Conservation (phyloP, 2,888 invertebrate genomes). For the Xanthorhoe spadicearia region DNA sequence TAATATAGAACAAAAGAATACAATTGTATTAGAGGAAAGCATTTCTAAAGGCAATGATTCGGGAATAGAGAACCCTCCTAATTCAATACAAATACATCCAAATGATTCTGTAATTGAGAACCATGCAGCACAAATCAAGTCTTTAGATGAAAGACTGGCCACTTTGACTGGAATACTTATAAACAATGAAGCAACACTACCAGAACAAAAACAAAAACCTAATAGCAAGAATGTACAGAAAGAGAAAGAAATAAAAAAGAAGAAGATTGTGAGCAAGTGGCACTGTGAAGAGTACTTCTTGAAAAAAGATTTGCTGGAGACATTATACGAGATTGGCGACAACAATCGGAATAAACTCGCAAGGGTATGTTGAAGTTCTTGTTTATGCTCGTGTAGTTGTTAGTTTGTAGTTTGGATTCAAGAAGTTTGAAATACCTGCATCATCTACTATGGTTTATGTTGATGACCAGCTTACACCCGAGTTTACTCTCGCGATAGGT, state of each 20-base stretch:
- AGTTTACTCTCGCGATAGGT: too few species aligned
- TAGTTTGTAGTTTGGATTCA: too few species aligned
- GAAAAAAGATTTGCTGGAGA: conserved; percentile 69
- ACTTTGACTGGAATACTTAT: conserved; percentile 63
- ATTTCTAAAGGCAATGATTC: conserved; percentile 44
- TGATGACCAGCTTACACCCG: too few species aligned
- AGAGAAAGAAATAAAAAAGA: conserved; percentile 34
- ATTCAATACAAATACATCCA: conserved; percentile 33
- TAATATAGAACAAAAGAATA: conserved; percentile 45
- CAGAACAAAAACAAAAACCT: conserved; percentile 38
- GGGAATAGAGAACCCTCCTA: conserved; percentile 35
- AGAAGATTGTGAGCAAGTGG: conserved; percentile 67
- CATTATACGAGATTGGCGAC: conserved; percentile 74
- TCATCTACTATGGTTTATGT: too few species aligned
- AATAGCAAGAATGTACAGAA: conserved; percentile 43
- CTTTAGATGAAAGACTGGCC: conserved; percentile 69
- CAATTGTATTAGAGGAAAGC: conserved; percentile 44
- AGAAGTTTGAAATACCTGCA: too few species aligned
- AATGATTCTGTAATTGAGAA: conserved; percentile 55
- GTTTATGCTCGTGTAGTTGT: too few species aligned
- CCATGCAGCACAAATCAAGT: conserved; percentile 64
- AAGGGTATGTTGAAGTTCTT: conserved; percentile 55
- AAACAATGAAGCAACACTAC: conserved; percentile 48
- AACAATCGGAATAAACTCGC: conserved; percentile 65
- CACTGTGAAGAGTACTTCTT: conserved; percentile 77